phyloP scores from a whole-genome alignment of 2,797 vertebrate genomes.

The Sphenopsis melanotis region DNA sequence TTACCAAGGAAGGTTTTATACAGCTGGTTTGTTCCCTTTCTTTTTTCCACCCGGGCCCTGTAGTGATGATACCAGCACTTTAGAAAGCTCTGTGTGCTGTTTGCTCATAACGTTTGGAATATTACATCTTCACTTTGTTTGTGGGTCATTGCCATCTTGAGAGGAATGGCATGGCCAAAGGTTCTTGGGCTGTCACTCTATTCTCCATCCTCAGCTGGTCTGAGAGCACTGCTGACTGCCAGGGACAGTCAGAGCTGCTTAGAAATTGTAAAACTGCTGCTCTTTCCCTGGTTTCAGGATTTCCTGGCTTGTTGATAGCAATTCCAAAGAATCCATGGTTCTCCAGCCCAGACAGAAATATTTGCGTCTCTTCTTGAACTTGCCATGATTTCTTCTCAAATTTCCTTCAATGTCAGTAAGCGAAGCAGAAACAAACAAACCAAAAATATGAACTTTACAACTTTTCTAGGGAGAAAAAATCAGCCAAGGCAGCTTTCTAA shows the following conservation, averaged over 20 bases:
- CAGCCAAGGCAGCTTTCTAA: neutral
- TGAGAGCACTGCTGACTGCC: neutral
- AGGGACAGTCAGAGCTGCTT: neutral
- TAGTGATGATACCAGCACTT: neutral
- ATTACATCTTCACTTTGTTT: neutral
- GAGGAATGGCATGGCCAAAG: neutral
- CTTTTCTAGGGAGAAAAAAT: neutral
- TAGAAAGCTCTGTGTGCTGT: neutral
- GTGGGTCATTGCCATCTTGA: neutral
- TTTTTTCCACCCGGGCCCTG: neutral
- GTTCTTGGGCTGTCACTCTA: neutral
- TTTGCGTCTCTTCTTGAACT: neutral
- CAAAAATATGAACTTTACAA: neutral
- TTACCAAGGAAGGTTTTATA: neutral
- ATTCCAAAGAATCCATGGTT: neutral
- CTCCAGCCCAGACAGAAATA: neutral
- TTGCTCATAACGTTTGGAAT: neutral
- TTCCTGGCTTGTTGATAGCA: neutral
- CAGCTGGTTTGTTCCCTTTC: neutral
- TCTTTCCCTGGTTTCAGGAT: neutral
- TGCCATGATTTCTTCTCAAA: neutral
- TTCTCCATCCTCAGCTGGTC: neutral
- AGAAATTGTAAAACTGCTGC: neutral
- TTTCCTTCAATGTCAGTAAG: neutral
- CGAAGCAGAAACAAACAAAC: neutral